Conservation (phyloP, 2,797 vertebrate species). For the Hippopotamyrus pictus region DNA sequence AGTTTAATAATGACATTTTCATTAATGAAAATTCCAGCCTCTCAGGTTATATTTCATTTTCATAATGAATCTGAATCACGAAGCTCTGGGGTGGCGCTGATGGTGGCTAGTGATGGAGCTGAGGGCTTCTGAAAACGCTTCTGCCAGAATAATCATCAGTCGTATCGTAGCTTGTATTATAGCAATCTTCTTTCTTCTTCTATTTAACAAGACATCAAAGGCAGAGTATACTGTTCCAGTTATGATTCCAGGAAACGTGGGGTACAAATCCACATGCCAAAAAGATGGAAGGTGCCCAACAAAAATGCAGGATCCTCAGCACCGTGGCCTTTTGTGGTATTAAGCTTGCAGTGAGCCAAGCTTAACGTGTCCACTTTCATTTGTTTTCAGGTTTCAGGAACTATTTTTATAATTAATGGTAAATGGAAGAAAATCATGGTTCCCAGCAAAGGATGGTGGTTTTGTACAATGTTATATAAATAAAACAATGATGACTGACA, state of each 20-base stretch:
- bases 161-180: constrained; percentile 4
- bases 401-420: constrained; percentile 7
- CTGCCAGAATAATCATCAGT: not conserved
- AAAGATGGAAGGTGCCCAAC: constrained; percentile 20
- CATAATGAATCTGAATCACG: constrained; percentile 33
- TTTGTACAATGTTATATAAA: not conserved
- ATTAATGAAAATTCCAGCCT: not conserved
- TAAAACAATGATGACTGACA: not conserved
- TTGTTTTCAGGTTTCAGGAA: constrained; percentile 26
- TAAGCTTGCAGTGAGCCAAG: constrained; percentile 25
- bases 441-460: not conserved
- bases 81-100: not conserved
- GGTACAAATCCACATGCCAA: not conserved
- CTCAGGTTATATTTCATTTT: constrained; percentile 10
- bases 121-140: not conserved
- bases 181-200: not conserved
- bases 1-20: not conserved
- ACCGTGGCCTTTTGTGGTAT: constrained; percentile 28
- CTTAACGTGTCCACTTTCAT: constrained; percentile 24
- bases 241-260: not conserved
- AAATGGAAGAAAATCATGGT: constrained; percentile 9
- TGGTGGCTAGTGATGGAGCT: not conserved
- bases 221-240: not conserved
- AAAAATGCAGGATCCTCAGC: constrained; percentile 16
- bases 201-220: not conserved